A percentile compares a stretch with the other conserved stretches of the same genome.
phyloP scores from a whole-genome alignment of 1,140 invertebrate species.

The Agrilus planipennis region DNA sequence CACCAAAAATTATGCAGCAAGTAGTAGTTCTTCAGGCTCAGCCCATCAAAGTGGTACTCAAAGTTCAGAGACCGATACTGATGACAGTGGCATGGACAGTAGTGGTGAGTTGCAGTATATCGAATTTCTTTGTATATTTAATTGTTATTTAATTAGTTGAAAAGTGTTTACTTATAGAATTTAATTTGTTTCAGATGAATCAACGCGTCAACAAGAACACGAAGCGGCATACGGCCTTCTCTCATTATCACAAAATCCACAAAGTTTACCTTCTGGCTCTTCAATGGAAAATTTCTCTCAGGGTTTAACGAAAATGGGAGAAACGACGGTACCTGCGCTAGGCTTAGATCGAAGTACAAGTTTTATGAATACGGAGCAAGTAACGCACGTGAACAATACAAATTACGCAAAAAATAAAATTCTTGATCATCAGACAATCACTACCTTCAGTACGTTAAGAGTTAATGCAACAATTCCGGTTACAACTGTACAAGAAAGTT shows the following conservation, averaged over 20 bases:
- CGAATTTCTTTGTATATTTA: background rate
- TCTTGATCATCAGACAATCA: conserved; percentile 21
- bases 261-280: conserved; percentile 5
- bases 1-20: conserved; percentile 46
- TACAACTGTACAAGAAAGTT: conserved; percentile 4
- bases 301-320: too few relatives aligned
- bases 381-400: conserved; percentile 32
- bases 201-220: conserved; percentile 56
- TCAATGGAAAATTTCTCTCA: background rate
- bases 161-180: background rate
- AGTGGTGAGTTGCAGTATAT: conserved; percentile 40
- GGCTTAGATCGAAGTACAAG: conserved; percentile 4
- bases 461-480: conserved; percentile 7
- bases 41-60: conserved; percentile 43
- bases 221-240: conserved; percentile 80
- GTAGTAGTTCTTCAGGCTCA: conserved; percentile 46
- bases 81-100: conserved; percentile 56
- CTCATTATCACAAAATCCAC: conserved; percentile 50
- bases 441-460: conserved; percentile 12
- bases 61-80: conserved; percentile 49
- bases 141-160: background rate
- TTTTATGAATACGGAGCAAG: conserved; percentile 30
- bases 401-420: conserved; percentile 33
- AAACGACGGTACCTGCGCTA: background rate
- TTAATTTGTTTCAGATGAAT: conserved; percentile 26